Evolutionary conservation across 1,140 invertebrate genomes (phyloP).

Genomic region (Euwallacea similis): DNA sequence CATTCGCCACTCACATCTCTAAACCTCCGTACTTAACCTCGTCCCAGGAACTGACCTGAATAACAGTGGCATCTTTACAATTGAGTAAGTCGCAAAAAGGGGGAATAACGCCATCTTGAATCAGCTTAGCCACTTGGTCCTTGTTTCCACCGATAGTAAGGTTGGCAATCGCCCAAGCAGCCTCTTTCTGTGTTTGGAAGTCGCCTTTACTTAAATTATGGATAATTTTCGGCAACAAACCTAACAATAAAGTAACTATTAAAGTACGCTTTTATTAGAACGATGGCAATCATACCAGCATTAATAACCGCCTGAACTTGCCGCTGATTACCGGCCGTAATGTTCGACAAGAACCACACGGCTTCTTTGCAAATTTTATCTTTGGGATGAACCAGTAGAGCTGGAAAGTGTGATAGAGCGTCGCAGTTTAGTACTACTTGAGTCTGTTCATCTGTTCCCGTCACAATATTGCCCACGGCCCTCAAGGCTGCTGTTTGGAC

Average conservation of each 20-base stretch:
- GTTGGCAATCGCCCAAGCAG: constrained; percentile 99
- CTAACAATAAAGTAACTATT: constrained; percentile 32
- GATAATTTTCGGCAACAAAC: constrained; percentile 92
- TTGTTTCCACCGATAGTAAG: constrained; percentile 95
- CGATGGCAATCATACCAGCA: constrained; percentile 59
- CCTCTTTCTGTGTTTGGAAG: constrained; percentile 99
- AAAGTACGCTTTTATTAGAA: not conserved
- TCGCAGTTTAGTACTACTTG: constrained; percentile 88
- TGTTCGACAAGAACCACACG: constrained; percentile 99
- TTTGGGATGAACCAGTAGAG: constrained; percentile 85
- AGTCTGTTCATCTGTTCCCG: constrained; percentile 98
- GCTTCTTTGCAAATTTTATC: constrained; percentile 91
- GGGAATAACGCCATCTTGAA: constrained; percentile 85
- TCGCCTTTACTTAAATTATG: constrained; percentile 91
- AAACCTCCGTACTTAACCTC: no score
- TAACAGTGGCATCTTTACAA: constrained; percentile 78
- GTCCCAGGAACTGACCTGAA: constrained; percentile 41
- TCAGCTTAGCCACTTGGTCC: constrained; percentile 86
- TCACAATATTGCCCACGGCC: constrained; percentile 98
- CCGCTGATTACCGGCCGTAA: constrained; percentile 95
- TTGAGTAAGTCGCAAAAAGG: constrained; percentile 88
- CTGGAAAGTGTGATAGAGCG: constrained; percentile 89
- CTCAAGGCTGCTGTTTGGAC: constrained; percentile 95
- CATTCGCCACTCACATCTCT: no score
- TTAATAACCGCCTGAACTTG: constrained; percentile 99